Conservation (phyloP, 92 coral and sea anemone genomes). For the Porites rus region DNA sequence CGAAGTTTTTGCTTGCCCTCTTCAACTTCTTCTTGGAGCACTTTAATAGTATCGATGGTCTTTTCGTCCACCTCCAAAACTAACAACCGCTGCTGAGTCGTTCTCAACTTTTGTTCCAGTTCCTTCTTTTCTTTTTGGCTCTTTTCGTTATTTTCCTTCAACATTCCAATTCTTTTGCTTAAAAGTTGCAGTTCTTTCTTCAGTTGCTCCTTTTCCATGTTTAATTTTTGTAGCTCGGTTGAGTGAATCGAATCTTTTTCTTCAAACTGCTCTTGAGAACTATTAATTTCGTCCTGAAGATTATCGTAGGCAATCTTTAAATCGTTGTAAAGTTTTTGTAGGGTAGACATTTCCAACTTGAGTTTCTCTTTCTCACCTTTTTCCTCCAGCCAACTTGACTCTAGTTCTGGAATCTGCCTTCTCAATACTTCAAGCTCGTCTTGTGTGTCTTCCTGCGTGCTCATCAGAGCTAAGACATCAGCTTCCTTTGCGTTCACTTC, state of each 20-base stretch:
- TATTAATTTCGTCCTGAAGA: slow-evolving; percentile 42
- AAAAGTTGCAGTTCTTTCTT: slow-evolving; percentile 36
- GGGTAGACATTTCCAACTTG: slow-evolving; percentile 48
- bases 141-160: slow-evolving; percentile 50
- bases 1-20: slow-evolving; percentile 43
- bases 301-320: slow-evolving; percentile 50
- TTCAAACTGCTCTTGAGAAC: slow-evolving; percentile 14
- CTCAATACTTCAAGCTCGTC: slow-evolving; percentile 41
- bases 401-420: slow-evolving; percentile 37
- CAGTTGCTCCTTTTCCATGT: slow-evolving; percentile 50
- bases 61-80: slow-evolving; percentile 33
- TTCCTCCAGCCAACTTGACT: slow-evolving; percentile 42
- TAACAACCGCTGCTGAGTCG: slow-evolving; percentile 26
- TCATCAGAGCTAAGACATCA: slow-evolving; percentile 23
- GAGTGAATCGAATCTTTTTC: slow-evolving; percentile 12
- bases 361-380: slow-evolving; percentile 54
- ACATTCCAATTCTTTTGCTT: slow-evolving; percentile 38
- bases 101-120: slow-evolving; percentile 32
- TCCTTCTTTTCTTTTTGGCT: slow-evolving; percentile 27
- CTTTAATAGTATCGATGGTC: slow-evolving; percentile 35
- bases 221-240: slow-evolving; percentile 19
- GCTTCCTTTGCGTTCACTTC: slow-evolving; percentile 38
- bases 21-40: slow-evolving; percentile 35
- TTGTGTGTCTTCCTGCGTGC: slow-evolving; percentile 39
- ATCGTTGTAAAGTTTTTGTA: slow-evolving; percentile 47